phyloP scores from a whole-genome alignment of 2,888 invertebrate species.

The Sarcophaga carnaria region DNA sequence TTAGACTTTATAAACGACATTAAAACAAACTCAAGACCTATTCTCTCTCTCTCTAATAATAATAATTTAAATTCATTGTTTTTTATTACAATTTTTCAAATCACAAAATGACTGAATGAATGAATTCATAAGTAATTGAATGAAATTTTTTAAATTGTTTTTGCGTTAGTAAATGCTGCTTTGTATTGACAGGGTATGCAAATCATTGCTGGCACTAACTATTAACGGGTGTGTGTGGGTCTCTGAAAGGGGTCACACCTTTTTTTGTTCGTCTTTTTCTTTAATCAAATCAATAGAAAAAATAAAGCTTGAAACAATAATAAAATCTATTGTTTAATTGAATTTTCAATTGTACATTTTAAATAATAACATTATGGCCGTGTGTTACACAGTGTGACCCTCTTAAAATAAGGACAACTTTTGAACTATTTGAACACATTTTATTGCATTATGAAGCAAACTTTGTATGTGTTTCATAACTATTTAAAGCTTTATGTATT shows the following conservation, averaged over 20 bases:
- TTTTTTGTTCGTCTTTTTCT: not conserved
- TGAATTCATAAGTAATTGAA: too few relatives aligned
- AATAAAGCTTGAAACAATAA: not conserved
- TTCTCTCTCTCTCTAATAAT: not conserved
- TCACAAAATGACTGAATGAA: too few relatives aligned
- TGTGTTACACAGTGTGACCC: not conserved
- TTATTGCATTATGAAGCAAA: too few relatives aligned
- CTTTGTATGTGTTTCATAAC: not conserved
- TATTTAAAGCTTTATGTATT: too few relatives aligned
- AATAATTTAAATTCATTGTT: too few relatives aligned
- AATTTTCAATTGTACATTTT: not conserved
- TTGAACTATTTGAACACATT: too few relatives aligned
- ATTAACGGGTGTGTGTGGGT: constrained; percentile 17
- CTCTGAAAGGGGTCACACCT: constrained; percentile 57
- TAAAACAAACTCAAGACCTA: not conserved
- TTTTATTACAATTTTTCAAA: too few relatives aligned
- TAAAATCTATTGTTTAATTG: not conserved
- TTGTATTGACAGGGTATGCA: not conserved
- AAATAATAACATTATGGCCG: not conserved
- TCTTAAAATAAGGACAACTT: not conserved
- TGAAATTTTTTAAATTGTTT: not conserved
- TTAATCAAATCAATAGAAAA: not conserved
- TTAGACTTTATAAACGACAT: too few relatives aligned
- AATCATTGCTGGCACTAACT: too few relatives aligned
- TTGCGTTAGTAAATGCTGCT: not conserved